Conservation (phyloP, 1,140 invertebrate species). For the Nasonia giraulti region DNA sequence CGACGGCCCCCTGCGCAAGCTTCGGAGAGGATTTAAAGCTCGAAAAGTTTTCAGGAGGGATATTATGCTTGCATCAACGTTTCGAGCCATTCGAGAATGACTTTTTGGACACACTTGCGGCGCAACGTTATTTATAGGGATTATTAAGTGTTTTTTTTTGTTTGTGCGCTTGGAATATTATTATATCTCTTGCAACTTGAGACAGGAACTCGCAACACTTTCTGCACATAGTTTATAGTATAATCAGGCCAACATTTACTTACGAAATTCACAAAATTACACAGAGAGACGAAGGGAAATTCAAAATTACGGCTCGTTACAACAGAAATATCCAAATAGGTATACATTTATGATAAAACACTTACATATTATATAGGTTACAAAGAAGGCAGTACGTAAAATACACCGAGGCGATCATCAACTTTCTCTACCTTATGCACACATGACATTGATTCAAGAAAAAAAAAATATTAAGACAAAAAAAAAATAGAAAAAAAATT, state of each 20-base stretch:
- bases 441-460: neutral
- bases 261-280: neutral
- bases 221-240: neutral
- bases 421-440: neutral
- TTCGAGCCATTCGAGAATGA: neutral
- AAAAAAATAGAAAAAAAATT: neutral
- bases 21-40: neutral
- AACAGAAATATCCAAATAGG: neutral
- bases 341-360: neutral
- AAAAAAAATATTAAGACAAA: neutral
- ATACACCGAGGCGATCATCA: neutral
- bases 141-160: neutral
- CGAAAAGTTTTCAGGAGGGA: neutral
- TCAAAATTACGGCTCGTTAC: neutral
- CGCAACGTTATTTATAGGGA: neutral
- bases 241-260: neutral
- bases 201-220: neutral
- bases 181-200: neutral
- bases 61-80: neutral
- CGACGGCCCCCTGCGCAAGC: neutral
- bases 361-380: neutral
- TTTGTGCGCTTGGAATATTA: neutral
- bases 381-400: neutral
- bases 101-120: neutral
- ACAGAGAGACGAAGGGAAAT: neutral